Evolutionary conservation across 2,797 vertebrate species (phyloP).

Genomic region (Spinibarbus caldwelli): DNA sequence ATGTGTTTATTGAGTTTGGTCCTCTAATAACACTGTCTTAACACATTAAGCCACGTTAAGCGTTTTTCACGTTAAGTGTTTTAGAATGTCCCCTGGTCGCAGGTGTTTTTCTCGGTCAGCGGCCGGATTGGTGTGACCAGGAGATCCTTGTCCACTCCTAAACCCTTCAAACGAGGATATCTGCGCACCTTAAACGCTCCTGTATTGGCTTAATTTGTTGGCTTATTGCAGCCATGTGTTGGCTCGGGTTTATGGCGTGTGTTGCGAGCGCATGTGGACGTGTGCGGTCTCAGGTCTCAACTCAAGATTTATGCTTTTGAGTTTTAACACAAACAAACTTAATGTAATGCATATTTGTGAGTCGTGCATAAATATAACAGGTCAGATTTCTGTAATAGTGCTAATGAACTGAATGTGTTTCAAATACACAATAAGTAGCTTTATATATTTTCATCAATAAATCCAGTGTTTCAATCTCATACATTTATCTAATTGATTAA

Average conservation of each 20-base stretch:
- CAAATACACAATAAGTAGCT: too few relatives aligned
- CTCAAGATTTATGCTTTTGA: not conserved
- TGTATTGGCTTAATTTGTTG: conserved; percentile 81
- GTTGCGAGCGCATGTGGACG: conserved; percentile 73
- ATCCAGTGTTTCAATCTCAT: not conserved
- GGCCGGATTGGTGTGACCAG: conserved; percentile 51
- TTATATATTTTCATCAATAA: not conserved
- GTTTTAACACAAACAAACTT: not conserved
- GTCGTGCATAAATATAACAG: not conserved
- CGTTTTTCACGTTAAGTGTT: too few relatives aligned
- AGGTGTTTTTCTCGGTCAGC: conserved; percentile 1
- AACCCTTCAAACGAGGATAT: conserved; percentile 82
- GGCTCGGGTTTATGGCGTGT: conserved; percentile 72
- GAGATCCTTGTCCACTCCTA: conserved; percentile 72
- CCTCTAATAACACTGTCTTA: too few relatives aligned
- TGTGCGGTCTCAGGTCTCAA: conserved; percentile 79
- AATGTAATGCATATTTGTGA: not conserved
- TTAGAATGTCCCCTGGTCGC: too few relatives aligned
- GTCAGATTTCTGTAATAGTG: not conserved
- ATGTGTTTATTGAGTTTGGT: too few relatives aligned
- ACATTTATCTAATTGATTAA: too few relatives aligned
- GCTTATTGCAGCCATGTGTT: conserved; percentile 84
- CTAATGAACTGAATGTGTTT: not conserved
- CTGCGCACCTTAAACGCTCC: conserved; percentile 79
- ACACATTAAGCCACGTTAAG: too few relatives aligned